Evolutionary conservation across 2,797 vertebrate species (phyloP).

Genomic region (Champsocephalus esox): DNA sequence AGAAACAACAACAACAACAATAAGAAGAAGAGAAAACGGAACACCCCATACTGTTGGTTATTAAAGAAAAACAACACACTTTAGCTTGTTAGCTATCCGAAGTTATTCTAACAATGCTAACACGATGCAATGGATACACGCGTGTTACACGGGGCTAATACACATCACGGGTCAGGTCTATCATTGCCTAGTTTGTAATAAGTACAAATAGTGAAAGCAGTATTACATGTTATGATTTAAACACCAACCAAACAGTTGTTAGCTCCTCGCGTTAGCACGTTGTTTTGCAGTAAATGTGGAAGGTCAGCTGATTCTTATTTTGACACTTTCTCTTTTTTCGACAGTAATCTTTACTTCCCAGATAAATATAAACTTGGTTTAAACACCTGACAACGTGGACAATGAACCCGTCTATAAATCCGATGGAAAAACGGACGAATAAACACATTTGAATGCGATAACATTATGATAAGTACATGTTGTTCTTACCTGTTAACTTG

Average conservation of each 20-base stretch:
- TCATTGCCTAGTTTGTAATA: too few species aligned
- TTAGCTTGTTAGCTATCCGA: not conserved
- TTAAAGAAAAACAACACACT: not conserved
- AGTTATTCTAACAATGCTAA: not conserved
- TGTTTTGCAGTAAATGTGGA: not conserved
- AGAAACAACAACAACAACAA: not conserved
- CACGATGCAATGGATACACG: slow-evolving; percentile 36
- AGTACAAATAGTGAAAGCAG: too few species aligned
- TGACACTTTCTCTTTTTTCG: slow-evolving; percentile 19
- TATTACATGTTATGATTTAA: fast-evolving
- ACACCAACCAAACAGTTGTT: not conserved
- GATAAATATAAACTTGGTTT: fast-evolving
- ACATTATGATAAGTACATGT: slow-evolving; percentile 42
- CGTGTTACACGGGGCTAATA: fast-evolving
- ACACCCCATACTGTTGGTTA: fast-evolving
- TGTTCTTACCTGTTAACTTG: slow-evolving; percentile 55
- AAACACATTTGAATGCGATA: fast-evolving
- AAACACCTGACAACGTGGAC: fast-evolving
- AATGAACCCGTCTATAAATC: fast-evolving
- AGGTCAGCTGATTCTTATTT: slow-evolving; percentile 44
- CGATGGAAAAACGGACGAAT: fast-evolving
- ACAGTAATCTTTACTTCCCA: fast-evolving
- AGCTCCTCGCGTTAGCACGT: slow-evolving; percentile 1
- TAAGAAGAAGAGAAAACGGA: fast-evolving
- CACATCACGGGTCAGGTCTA: fast-evolving